These are phyloP conservation scores for Desmophyllum pertusum DNA, from an alignment of 92 coral and sea anemone species.

Conservation along the genomic window DNA sequence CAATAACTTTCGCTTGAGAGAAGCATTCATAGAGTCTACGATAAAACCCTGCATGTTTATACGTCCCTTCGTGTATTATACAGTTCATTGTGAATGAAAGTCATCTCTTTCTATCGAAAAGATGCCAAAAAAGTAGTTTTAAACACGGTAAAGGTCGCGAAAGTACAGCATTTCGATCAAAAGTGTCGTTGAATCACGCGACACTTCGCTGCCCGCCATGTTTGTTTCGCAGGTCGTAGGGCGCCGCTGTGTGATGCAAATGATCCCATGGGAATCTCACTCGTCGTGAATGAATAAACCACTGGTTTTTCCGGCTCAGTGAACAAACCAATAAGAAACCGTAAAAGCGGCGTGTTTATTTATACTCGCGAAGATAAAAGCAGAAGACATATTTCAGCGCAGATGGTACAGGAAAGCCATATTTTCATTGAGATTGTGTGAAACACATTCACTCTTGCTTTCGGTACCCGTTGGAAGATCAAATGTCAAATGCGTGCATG, in stretches of 20 bases:
- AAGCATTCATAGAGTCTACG: not conserved
- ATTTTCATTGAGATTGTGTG: not conserved
- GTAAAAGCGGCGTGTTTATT: constrained; percentile 24
- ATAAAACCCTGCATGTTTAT: not conserved
- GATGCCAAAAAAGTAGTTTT: not conserved
- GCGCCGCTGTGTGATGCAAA: constrained; percentile 6
- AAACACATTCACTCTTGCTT: not conserved
- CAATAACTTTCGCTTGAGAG: constrained; percentile 13
- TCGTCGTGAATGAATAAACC: constrained; percentile 7
- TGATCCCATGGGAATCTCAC: constrained; percentile 46
- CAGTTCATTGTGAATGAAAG: constrained; percentile 20
- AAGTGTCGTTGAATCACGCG: not conserved
- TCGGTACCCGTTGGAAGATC: constrained; percentile 7
- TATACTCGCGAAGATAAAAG: not conserved
- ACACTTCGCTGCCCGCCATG: constrained; percentile 31
- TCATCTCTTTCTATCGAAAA: not conserved
- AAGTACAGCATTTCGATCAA: constrained; percentile 3
- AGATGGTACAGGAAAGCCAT: not conserved
- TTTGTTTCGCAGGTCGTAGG: constrained; percentile 34
- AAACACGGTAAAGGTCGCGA: not conserved
- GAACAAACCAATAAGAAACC: constrained; percentile 32
- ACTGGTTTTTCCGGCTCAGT: constrained; percentile 38
- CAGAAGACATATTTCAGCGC: not conserved
- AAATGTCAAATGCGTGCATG: not conserved
- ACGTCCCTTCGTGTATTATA: not conserved